Conservation (phyloP, 2,888 invertebrate species). For the Pollenia labialis region DNA sequence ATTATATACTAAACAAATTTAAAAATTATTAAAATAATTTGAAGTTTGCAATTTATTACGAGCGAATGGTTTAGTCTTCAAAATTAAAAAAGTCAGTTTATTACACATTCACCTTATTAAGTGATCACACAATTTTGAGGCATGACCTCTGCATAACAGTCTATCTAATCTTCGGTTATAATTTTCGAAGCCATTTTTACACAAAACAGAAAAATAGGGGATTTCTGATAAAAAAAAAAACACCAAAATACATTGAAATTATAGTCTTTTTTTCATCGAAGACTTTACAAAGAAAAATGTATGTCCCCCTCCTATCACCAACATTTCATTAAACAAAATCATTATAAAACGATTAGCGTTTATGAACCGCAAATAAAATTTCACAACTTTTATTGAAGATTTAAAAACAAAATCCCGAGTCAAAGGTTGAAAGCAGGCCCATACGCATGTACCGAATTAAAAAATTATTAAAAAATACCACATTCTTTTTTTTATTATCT, state of each 20-base stretch:
- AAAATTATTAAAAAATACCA: slow-evolving; percentile 39
- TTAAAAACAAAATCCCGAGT: slow-evolving; percentile 31
- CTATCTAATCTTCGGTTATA: no score
- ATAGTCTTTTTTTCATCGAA: background rate
- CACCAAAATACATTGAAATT: background rate
- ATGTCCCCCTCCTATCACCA: background rate
- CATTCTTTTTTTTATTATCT: slow-evolving; percentile 10
- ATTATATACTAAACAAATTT: no score
- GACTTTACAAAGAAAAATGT: background rate
- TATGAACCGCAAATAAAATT: slow-evolving; percentile 15
- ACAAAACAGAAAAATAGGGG: no score
- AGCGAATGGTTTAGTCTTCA: no score
- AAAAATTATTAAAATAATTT: no score
- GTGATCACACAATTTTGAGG: no score
- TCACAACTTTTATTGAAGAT: slow-evolving; percentile 10
- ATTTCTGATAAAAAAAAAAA: no score
- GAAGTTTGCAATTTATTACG: no score
- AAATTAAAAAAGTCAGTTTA: no score
- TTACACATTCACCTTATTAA: no score
- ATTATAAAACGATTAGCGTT: slow-evolving; percentile 4
- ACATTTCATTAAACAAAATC: background rate
- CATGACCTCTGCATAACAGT: no score
- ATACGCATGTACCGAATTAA: slow-evolving; percentile 31
- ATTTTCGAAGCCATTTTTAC: no score
- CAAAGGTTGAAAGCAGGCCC: slow-evolving; percentile 58